phyloP scores from a whole-genome alignment of 2,888 invertebrate species.

The Troides oblongomaculatus region DNA sequence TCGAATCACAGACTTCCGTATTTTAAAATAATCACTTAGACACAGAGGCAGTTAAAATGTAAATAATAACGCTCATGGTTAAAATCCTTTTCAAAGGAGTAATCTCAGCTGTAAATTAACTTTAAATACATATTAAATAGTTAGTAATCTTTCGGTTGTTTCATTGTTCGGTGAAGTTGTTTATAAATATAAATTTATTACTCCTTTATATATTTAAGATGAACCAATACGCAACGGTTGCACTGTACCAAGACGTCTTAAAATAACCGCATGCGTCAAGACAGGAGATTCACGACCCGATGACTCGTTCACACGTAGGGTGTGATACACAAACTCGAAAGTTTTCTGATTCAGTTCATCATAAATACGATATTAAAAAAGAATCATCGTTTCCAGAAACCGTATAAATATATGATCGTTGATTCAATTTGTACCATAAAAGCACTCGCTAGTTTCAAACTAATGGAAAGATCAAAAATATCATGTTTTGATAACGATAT shows the following conservation, averaged over 20 bases:
- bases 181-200: neutral
- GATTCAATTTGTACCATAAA: neutral
- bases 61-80: too few relatives aligned
- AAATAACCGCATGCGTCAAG: constrained; percentile 71
- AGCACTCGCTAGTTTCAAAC: neutral
- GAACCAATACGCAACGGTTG: constrained; percentile 42
- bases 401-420: constrained; percentile 20
- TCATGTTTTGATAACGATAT: neutral
- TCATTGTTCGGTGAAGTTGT: too few relatives aligned
- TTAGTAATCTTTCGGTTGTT: too few relatives aligned
- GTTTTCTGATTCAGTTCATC: constrained; percentile 49
- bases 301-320: constrained; percentile 57
- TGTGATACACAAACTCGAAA: constrained; percentile 54
- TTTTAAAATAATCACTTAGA: too few relatives aligned
- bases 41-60: too few relatives aligned
- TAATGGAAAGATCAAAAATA: neutral
- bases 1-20: too few relatives aligned
- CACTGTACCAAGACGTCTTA: constrained; percentile 43
- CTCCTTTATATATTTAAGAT: constrained; percentile 36
- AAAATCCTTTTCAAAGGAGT: too few relatives aligned
- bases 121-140: too few relatives aligned
- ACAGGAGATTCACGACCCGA: constrained; percentile 52
- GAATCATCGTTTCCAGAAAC: constrained; percentile 24
- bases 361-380: constrained; percentile 25
- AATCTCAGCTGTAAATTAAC: too few relatives aligned